A percentile compares a stretch with the other conserved stretches of the same genome.
phyloP scores from a whole-genome alignment of 2,113 vertebrate genomes.

The Craseonycteris thonglongyai region DNA sequence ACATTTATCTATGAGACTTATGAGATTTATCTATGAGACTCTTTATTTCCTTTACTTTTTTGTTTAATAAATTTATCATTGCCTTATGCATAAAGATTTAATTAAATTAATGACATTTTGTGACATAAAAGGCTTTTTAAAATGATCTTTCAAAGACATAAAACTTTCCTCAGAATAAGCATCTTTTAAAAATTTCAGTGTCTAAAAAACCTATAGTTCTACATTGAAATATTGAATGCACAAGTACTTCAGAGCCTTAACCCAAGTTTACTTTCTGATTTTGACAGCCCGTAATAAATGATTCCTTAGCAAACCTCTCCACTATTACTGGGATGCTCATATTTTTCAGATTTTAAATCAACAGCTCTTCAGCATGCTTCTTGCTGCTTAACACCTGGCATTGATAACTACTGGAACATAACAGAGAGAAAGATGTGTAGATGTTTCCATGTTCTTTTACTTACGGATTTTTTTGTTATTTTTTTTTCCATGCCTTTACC shows the following conservation, averaged over 20 bases:
- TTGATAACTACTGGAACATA: neutral
- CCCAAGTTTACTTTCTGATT: neutral
- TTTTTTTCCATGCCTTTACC: neutral
- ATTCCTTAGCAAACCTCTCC: neutral
- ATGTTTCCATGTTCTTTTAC: neutral
- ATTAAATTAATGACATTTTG: neutral
- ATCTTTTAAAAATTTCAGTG: neutral
- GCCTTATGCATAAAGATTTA: neutral
- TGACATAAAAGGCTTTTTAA: neutral
- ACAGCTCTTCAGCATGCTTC: neutral
- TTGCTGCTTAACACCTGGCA: neutral
- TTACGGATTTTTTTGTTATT: too few species aligned
- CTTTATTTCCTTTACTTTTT: neutral
- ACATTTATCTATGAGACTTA: neutral
- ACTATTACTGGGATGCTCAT: neutral
- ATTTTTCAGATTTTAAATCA: neutral
- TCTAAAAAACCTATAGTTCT: neutral
- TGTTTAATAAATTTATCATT: neutral
- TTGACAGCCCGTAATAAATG: neutral
- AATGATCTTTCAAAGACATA: neutral
- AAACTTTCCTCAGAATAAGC: neutral
- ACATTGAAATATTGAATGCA: fast-evolving
- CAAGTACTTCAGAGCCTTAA: neutral
- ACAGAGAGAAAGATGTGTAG: neutral
- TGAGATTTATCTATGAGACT: neutral